Evolutionary conservation across 2,888 invertebrate species (phyloP).

Genomic region (Iphiclides podalirius): DNA sequence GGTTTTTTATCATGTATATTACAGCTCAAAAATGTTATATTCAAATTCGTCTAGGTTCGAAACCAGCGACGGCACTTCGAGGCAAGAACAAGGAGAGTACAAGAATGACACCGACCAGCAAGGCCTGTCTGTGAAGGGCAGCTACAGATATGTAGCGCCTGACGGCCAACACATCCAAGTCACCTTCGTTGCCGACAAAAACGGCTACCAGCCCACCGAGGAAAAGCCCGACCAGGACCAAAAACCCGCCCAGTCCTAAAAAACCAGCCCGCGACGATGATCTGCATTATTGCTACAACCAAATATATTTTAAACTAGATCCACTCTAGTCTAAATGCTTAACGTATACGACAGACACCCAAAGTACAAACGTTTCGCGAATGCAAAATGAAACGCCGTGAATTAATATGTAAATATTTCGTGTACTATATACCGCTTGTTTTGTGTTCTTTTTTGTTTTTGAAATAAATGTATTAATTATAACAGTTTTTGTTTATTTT

Average conservation of each 20-base stretch:
- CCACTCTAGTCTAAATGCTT: neutral
- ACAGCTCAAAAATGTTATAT: too few relatives aligned
- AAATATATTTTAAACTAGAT: constrained; percentile 26
- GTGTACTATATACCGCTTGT: neutral
- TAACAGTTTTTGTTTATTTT: too few relatives aligned
- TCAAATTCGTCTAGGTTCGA: constrained; percentile 73
- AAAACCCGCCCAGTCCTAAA: constrained; percentile 29
- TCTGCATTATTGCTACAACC: constrained; percentile 27
- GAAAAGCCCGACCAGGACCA: constrained; percentile 37
- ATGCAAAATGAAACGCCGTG: neutral
- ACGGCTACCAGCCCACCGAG: constrained; percentile 79
- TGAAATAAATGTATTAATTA: neutral
- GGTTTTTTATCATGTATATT: too few relatives aligned
- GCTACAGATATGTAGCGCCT: constrained; percentile 82
- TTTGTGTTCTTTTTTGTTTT: neutral
- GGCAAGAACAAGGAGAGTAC: constrained; percentile 82
- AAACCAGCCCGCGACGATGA: neutral
- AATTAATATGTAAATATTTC: neutral
- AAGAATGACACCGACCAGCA: constrained; percentile 84
- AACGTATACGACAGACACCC: constrained; percentile 1
- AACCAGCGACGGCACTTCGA: constrained; percentile 83
- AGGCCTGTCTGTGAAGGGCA: constrained; percentile 81
- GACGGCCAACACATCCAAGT: constrained; percentile 83
- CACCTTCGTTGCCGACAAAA: constrained; percentile 81
- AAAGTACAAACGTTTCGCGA: constrained; percentile 3